These are phyloP conservation scores for Coelopa pilipes DNA, from an alignment of 2,888 invertebrate genomes.

Conservation along the genomic window DNA sequence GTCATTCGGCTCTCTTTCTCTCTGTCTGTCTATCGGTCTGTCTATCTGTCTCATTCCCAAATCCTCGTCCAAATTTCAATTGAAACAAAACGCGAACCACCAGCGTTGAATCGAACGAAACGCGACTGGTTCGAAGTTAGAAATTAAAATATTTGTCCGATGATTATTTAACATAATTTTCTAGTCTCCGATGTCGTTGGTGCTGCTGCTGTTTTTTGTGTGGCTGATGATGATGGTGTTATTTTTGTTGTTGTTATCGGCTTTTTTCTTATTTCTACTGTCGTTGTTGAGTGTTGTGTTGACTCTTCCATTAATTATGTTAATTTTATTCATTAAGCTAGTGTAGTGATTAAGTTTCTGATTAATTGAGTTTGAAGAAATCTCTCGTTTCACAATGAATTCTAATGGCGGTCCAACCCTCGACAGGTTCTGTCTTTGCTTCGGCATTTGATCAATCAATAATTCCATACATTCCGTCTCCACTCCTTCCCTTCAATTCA, in stretches of 20 bases:
- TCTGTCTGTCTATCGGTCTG: too few species aligned
- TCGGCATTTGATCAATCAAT: too few species aligned
- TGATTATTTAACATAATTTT: conserved; percentile 10
- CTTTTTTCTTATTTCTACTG: too few species aligned
- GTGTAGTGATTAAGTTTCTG: conserved; percentile 34
- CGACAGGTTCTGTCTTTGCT: too few species aligned
- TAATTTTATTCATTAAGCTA: conserved; percentile 27
- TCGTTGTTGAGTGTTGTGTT: too few species aligned
- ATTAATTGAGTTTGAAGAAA: conserved; percentile 30
- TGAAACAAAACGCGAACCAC: background rate
- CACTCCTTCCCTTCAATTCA: too few species aligned
- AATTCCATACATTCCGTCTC: too few species aligned
- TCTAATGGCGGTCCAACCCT: background rate
- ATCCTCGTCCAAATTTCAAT: background rate
- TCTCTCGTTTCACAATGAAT: background rate
- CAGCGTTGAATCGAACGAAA: conserved; percentile 14
- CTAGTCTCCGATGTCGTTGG: background rate
- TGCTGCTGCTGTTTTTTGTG: background rate
- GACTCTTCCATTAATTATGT: conserved; percentile 23
- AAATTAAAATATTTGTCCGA: conserved; percentile 11
- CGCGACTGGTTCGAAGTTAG: conserved; percentile 4
- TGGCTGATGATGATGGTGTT: background rate
- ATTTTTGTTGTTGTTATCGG: conserved; percentile 6
- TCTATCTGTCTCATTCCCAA: too few species aligned
- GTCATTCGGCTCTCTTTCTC: background rate